Evolutionary conservation across 2,113 vertebrate species (phyloP).

Genomic region (Phodopus roborovskii): DNA sequence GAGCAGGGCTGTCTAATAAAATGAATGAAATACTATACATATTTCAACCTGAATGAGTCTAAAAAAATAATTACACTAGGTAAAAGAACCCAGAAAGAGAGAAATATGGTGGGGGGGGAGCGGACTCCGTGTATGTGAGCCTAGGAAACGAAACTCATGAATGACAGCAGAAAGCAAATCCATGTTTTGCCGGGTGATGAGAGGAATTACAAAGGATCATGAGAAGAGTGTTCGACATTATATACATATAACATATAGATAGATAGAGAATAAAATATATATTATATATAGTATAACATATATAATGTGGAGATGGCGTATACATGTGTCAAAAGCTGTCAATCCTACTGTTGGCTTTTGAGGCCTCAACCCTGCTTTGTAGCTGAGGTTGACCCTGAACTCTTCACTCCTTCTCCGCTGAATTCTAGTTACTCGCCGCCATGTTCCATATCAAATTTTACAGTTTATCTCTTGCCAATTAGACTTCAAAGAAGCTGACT

Average conservation of each 20-base stretch:
- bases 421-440: too few species aligned
- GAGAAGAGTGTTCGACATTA: neutral
- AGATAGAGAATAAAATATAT: too few species aligned
- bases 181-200: neutral
- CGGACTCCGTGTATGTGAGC: conserved; percentile 2
- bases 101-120: neutral
- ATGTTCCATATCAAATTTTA: neutral
- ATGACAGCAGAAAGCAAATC: neutral
- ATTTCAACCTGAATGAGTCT: neutral
- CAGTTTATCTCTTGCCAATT: neutral
- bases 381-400: neutral
- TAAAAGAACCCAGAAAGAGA: conserved; percentile 34
- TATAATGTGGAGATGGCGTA: neutral
- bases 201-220: neutral
- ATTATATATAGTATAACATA: too few species aligned
- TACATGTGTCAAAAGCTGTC: neutral
- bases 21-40: neutral
- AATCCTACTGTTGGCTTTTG: neutral
- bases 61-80: conserved; percentile 16
- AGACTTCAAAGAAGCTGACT: neutral
- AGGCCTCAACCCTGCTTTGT: too few species aligned
- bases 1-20: neutral
- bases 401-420: too few species aligned
- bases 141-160: neutral
- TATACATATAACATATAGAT: neutral